Base-by-base conservation (phyloP, 37 sponge, comb jelly and placozoan genomes). In the Tethya wilhelma region DNA sequence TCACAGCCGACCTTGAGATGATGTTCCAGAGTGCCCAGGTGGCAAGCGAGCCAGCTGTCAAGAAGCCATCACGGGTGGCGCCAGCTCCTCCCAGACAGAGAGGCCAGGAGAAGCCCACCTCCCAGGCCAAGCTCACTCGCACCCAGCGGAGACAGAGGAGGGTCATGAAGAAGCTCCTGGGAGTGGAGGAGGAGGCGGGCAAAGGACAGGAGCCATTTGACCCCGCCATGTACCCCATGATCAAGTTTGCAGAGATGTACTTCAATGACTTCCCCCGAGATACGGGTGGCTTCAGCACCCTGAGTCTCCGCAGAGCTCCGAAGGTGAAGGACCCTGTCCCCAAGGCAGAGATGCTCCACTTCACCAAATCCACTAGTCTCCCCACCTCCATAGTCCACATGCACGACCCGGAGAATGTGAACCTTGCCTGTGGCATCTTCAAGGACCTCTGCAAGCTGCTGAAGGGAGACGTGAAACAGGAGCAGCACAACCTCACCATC, bases 401-500 rank as follows among this genome's bases (percentile, higher is more conserved):
- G 95, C 97, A 97, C 46, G 95, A 94, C 74, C 94, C 95, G 11
- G 97, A 97, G 67, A 97, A 94, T 43, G 97, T 94, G 34, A 94
- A 94, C 77, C 67, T 97, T 14, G 92, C 97, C 38, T 97, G 97
- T 71, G 89, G 80, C 55, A 94, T 97, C 32, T 97, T 94, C 88
- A 97, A 96, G 78, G 97, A 96, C 55, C 73, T 96, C 26, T 90
- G 91, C 77, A 96, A 90, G 59, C 56, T 87, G 11, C 65, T 96
- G 75, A 42, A 62, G 30, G 97, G 97, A 28, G 97, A 96, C 40
- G 33, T 93, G 69, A 87, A 88, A 62, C 74, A 63, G 5, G 97
- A 93, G 12, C 94, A 96, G 69, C 67, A 72, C 34, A 87, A 71
- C 64, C 82, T 96, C 38, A 93, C 86, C 36, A 93, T 97, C 39